Percentiles rank a stretch among this genome's conserved stretches.
Evolutionary conservation across 2,797 vertebrate genomes (phyloP).

Genomic region (Triplophysa yarkandensis): DNA sequence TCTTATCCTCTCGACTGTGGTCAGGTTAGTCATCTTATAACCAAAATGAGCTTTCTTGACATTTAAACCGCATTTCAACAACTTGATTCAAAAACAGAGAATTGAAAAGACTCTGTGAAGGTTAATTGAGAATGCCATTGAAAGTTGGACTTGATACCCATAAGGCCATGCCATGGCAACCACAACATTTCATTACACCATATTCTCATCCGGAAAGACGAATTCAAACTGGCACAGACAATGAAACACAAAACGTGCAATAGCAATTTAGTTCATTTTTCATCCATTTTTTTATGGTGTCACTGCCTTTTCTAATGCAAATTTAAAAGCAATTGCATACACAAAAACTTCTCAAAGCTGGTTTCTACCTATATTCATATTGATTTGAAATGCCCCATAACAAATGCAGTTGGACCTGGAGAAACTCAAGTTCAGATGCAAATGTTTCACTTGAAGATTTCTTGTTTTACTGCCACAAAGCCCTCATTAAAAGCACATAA

Average conservation of each 20-base stretch:
- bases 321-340: conserved; percentile 42
- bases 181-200: conserved; percentile 53
- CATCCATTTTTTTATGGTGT: not conserved
- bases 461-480: conserved; percentile 6
- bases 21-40: conserved; percentile 42
- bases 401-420: no score
- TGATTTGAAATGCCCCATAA: not conserved
- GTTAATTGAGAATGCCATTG: conserved; percentile 41
- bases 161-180: conserved; percentile 35
- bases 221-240: conserved; percentile 21
- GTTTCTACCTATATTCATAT: not conserved
- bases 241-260: conserved; percentile 46
- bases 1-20: conserved; percentile 23
- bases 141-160: conserved; percentile 40
- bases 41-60: conserved; percentile 24
- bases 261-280: not conserved
- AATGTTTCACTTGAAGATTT: not conserved
- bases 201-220: conserved; percentile 25
- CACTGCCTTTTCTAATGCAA: conserved; percentile 49
- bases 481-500: conserved; percentile 29
- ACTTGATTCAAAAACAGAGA: conserved; percentile 22
- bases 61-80: not conserved
- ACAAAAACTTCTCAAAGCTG: not conserved
- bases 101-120: conserved; percentile 6
- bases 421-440: conserved; percentile 1